phyloP scores from a whole-genome alignment of 2,113 vertebrate species.

The mouse (Mus musculus) region GRCm39 chr19:24397501-24398000 shows the following conservation, averaged over 20 bases:
- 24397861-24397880: background rate
- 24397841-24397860: background rate
- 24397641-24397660: background rate
- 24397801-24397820: background rate
- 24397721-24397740: constrained; percentile 45
- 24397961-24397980: background rate
- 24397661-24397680: background rate
- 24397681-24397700: constrained; percentile 46
- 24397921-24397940: constrained; percentile 1
- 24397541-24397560: constrained; percentile 19
- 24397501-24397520: background rate
- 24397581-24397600: constrained; percentile 17
- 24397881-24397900: constrained; percentile 39
- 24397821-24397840: constrained; percentile 38
- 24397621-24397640: background rate
- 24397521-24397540: background rate
- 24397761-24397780: background rate
- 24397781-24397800: constrained; percentile 4
- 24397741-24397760: constrained; percentile 39
- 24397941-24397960: background rate
- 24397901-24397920: constrained; percentile 18
- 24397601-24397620: background rate
- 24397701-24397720: background rate
- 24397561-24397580: background rate
- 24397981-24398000: background rate